Evolutionary conservation across 2,888 invertebrate species (phyloP).

Genomic region (Sarcophaga rosellei): DNA sequence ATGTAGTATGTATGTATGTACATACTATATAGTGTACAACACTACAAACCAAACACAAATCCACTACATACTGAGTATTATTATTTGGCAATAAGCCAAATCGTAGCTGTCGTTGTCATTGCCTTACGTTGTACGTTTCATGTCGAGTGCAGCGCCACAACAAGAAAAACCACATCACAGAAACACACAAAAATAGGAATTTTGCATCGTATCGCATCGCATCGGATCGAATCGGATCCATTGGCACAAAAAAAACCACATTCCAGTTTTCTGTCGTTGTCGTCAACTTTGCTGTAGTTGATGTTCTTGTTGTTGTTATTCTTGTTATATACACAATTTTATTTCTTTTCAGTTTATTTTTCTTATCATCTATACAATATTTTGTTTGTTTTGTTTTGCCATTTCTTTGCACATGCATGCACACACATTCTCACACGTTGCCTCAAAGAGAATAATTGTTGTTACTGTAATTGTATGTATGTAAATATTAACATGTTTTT

Average conservation of each 20-base stretch:
- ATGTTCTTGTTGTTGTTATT: constrained; percentile 26
- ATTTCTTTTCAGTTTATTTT: constrained; percentile 39
- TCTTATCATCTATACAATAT: background rate
- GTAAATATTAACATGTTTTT: background rate
- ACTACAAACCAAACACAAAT: background rate
- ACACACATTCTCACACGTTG: background rate
- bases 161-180: constrained; percentile 60
- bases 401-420: constrained; percentile 25
- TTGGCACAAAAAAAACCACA: constrained; percentile 66
- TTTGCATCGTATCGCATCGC: constrained; percentile 57
- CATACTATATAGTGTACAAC: background rate
- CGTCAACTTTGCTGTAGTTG: constrained; percentile 1
- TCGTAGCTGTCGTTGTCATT: constrained; percentile 10
- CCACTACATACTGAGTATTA: constrained; percentile 28
- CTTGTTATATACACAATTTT: constrained; percentile 12
- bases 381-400: constrained; percentile 63
- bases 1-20: constrained; percentile 1
- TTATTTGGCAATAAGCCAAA: constrained; percentile 64
- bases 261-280: constrained; percentile 61
- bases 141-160: constrained; percentile 21
- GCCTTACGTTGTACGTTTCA: constrained; percentile 22
- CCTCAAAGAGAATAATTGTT: background rate
- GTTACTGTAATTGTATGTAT: constrained; percentile 19
- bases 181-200: constrained; percentile 62
- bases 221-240: constrained; percentile 33